A percentile compares a stretch with the other conserved stretches of the same genome.
phyloP scores from a whole-genome alignment of 1,140 invertebrate genomes.

The Drosophila micromelanica region DNA sequence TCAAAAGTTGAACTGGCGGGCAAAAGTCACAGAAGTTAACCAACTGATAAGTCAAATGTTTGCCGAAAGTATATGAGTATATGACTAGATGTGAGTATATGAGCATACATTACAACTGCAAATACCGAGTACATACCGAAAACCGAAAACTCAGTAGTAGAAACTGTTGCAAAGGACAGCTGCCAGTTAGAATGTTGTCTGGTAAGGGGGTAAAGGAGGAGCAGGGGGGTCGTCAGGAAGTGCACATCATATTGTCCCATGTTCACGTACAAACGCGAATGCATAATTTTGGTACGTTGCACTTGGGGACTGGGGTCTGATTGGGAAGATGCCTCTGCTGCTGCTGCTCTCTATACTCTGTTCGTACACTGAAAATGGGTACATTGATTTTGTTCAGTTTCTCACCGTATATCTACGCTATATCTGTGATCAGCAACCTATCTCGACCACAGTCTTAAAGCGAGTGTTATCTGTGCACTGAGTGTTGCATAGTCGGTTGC shows the following conservation, averaged over 20 bases:
- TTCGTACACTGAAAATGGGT: too few species aligned
- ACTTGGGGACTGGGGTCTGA: constrained; percentile 15
- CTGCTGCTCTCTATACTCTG: background rate
- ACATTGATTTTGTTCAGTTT: too few species aligned
- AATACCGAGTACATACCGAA: constrained; percentile 25
- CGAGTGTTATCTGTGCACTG: too few species aligned
- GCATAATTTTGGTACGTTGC: constrained; percentile 31
- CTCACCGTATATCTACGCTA: too few species aligned
- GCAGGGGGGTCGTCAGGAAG: too few species aligned
- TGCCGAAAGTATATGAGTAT: constrained; percentile 48
- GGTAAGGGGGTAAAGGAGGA: too few species aligned
- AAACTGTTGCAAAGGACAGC: constrained; percentile 22
- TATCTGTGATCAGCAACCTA: too few species aligned
- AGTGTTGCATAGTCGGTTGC: too few species aligned
- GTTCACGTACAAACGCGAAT: constrained; percentile 30
- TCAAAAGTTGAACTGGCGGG: constrained; percentile 46
- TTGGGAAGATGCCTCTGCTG: constrained; percentile 24
- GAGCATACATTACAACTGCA: constrained; percentile 44
- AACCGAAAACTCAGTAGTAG: background rate
- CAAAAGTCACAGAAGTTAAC: constrained; percentile 48
- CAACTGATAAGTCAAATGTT: constrained; percentile 77
- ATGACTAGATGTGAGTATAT: background rate
- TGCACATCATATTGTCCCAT: constrained; percentile 1
- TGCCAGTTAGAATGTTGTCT: constrained; percentile 16
- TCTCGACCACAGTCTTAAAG: too few species aligned